These are phyloP conservation scores for Mesoclemmys tuberculata DNA, from an alignment of 2,113 vertebrate genomes.

Conservation along the genomic window DNA sequence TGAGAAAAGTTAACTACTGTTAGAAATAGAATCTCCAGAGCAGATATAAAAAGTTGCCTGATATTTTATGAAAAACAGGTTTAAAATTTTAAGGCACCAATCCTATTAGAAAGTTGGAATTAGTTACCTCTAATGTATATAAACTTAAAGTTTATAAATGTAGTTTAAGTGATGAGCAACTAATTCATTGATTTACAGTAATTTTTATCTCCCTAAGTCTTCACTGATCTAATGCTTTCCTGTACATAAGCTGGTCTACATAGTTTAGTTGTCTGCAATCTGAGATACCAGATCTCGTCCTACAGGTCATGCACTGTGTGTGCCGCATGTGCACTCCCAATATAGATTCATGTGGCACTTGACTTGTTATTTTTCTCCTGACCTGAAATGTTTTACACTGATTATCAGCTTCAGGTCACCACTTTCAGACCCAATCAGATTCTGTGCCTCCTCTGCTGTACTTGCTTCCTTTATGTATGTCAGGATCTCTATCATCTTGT, in stretches of 20 bases:
- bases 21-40: background rate
- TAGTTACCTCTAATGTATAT: background rate
- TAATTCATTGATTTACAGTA: background rate
- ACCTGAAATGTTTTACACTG: background rate
- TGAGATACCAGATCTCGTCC: background rate
- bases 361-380: background rate
- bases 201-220: background rate
- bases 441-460: background rate
- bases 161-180: background rate
- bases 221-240: background rate
- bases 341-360: background rate
- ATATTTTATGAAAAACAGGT: background rate
- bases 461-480: background rate
- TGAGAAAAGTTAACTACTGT: background rate
- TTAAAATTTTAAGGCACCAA: background rate
- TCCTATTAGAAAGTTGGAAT: background rate
- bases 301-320: background rate
- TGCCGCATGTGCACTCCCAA: background rate
- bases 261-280: background rate
- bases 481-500: background rate
- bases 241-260: background rate
- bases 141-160: background rate
- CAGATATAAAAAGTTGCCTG: background rate
- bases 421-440: background rate
- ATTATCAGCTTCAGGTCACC: background rate